Base-by-base conservation (phyloP, 2,113 vertebrate species). In the Anarhynchus alexandrinus region DNA sequence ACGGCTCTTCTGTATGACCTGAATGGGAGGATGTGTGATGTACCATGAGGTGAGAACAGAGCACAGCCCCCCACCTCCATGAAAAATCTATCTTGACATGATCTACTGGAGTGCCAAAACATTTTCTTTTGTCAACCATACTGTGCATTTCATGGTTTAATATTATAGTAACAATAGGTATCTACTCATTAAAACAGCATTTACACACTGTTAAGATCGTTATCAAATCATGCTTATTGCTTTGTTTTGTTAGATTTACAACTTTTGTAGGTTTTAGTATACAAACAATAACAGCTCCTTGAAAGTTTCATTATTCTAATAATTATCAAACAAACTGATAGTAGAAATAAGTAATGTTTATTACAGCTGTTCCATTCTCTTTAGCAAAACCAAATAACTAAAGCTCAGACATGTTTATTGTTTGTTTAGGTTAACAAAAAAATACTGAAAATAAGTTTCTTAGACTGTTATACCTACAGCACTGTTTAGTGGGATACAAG, bases 11-110 rank as follows among this genome's bases (percentile, higher is more conserved):
- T 29, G 5, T 38, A 8, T 2, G 16, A 74, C 2, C 7, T 8
- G 29, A 78, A 29, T 0, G 2, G 36, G 12, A 83, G n/a, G 19
- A 47, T 6, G 22, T 1, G 4, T 27, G 22, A 12, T 42, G 66
- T 32, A 59, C 17, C 0, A 0, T 2, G 25, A 34, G 38, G 23
- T 19, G 17, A 82, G 51, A 59, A 57, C 23, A 49, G 36, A 22
- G 58, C n/a, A 71, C 12, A 70, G n/a, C 10, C 7, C 11, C 22
- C 22, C 11, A 21, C 8, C 43, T 74, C 65, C 47, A 22, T 1
- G 6, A 54, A 36, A 86, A 70, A 70, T 40, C 25, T 30, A 49
- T n/a, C 59, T 29, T 43, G 20, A 32, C 29, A 12, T 6, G 3
- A 66, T 30, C 62, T 61, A 77, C 22, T 30, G 10, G 16, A 67